Conservation (phyloP, 2,113 vertebrate genomes). For the Pimephales promelas region DNA sequence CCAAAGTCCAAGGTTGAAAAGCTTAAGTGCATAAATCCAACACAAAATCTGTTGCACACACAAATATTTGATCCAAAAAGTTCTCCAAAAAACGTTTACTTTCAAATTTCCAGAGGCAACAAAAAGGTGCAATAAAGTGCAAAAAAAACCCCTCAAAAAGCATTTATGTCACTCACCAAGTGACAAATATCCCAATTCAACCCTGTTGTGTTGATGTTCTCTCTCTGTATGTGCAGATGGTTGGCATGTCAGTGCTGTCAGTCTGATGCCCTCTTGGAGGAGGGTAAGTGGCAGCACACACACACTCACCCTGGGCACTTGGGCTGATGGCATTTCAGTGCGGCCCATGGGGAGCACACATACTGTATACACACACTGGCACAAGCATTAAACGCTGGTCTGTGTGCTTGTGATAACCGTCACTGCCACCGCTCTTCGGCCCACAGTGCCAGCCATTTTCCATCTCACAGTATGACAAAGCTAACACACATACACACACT, state of each 20-base stretch:
- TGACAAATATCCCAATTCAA: slow-evolving; percentile 20
- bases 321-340: slow-evolving; percentile 37
- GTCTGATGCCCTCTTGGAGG: slow-evolving; percentile 31
- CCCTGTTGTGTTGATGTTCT: slow-evolving; percentile 25
- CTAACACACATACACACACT: slow-evolving; percentile 3
- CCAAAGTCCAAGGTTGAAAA: too few species aligned
- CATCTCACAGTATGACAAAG: slow-evolving; percentile 6
- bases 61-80: too few species aligned
- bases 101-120: too few species aligned
- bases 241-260: slow-evolving; percentile 37
- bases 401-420: slow-evolving; percentile 49
- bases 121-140: too few species aligned
- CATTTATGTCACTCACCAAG: not conserved
- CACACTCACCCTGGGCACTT: slow-evolving; percentile 33
- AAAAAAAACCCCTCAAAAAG: not conserved
- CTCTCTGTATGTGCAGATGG: slow-evolving; percentile 15
- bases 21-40: too few species aligned
- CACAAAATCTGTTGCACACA: too few species aligned
- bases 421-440: not conserved
- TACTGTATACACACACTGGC: slow-evolving; percentile 39
- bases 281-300: slow-evolving; percentile 44
- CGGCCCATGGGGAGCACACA: not conserved
- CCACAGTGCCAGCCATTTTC: slow-evolving; percentile 17
- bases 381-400: slow-evolving; percentile 22
- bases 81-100: too few species aligned